Conservation (phyloP, 2,888 invertebrate species). For the Biston betularia region DNA sequence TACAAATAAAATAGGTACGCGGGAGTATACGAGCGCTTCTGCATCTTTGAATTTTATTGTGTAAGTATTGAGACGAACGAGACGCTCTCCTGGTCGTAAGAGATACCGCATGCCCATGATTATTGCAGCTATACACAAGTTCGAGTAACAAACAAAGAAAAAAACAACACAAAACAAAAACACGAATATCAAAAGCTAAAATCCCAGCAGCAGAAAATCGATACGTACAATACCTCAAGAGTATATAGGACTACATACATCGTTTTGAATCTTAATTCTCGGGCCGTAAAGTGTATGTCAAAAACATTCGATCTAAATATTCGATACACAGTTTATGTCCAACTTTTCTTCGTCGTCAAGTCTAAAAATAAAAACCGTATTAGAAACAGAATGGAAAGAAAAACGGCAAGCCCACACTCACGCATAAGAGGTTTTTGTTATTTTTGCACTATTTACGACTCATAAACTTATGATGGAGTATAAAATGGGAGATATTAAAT, state of each 20-base stretch:
- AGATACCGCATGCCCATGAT: too few species aligned
- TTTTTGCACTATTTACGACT: conserved; percentile 45
- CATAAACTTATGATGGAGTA: conserved; percentile 42
- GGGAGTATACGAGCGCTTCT: not conserved
- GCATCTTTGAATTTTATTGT: not conserved
- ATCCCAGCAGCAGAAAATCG: too few species aligned
- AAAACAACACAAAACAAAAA: too few species aligned
- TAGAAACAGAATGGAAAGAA: conserved; percentile 12
- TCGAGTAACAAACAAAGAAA: too few species aligned
- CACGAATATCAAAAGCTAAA: too few species aligned
- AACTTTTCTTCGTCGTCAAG: conserved; percentile 17
- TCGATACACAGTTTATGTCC: conserved; percentile 17
- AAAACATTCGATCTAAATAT: not conserved
- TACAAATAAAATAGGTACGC: not conserved
- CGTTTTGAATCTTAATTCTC: not conserved
- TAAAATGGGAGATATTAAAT: conserved; percentile 24
- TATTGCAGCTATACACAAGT: too few species aligned
- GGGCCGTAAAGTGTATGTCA: conserved; percentile 3
- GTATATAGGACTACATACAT: not conserved
- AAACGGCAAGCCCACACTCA: conserved; percentile 31
- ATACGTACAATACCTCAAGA: too few species aligned
- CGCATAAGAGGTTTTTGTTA: conserved; percentile 41
- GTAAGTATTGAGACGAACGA: too few species aligned
- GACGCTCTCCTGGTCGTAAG: too few species aligned
- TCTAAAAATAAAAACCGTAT: conserved; percentile 26